phyloP scores from a whole-genome alignment of 2,113 vertebrate genomes.

The Clarias batrachus region DNA sequence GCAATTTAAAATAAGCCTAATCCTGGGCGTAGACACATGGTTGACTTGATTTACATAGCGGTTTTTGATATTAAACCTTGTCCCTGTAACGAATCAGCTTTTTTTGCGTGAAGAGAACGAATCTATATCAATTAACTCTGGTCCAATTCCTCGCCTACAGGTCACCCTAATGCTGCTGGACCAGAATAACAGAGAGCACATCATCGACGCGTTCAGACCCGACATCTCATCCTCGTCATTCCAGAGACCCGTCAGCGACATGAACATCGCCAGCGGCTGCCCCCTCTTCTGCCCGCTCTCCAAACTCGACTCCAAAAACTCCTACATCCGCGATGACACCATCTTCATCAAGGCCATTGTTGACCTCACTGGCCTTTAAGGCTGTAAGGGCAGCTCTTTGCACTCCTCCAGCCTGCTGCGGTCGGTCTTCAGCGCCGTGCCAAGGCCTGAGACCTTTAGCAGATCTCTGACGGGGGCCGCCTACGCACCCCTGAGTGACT shows the following conservation, averaged over 20 bases:
- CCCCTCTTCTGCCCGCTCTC: slow-evolving; percentile 92
- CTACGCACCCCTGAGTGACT: slow-evolving; percentile 32
- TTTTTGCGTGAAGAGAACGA: neutral
- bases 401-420: slow-evolving; percentile 20
- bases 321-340: slow-evolving; percentile 91
- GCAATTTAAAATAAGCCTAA: neutral
- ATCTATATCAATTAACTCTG: neutral
- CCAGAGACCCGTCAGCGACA: slow-evolving; percentile 89
- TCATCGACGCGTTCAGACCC: slow-evolving; percentile 93
- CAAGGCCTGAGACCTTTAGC: slow-evolving; percentile 37
- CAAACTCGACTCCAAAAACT: slow-evolving; percentile 89
- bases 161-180: slow-evolving; percentile 97
- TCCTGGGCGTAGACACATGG: no score
- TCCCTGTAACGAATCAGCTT: neutral
- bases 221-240: slow-evolving; percentile 93
- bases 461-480: slow-evolving; percentile 27
- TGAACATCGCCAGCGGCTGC: slow-evolving; percentile 98
- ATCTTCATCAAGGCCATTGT: slow-evolving; percentile 98
- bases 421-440: slow-evolving; percentile 18
- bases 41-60: neutral
- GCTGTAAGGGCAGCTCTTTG: slow-evolving; percentile 17
- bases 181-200: slow-evolving; percentile 94
- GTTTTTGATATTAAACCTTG: neutral
- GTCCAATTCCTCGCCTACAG: slow-evolving; percentile 61
- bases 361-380: slow-evolving; percentile 90